phyloP scores from a whole-genome alignment of 2,113 vertebrate genomes.

The Crocuta crocuta region DNA sequence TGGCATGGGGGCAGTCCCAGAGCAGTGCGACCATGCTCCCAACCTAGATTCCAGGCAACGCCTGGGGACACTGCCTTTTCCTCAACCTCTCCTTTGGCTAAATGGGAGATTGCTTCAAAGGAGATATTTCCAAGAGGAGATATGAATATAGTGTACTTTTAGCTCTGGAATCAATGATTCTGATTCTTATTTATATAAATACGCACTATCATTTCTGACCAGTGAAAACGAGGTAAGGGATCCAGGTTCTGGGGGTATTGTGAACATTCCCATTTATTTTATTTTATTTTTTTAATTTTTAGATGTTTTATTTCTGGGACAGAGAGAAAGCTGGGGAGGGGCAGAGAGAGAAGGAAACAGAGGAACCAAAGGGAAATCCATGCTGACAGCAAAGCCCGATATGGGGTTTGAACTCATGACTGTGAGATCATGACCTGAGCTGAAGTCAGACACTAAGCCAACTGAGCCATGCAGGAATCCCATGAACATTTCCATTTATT shows the following conservation, averaged over 20 bases:
- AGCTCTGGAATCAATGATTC: background rate
- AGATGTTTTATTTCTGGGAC: no score
- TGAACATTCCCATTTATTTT: background rate
- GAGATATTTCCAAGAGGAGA: background rate
- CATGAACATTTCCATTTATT: background rate
- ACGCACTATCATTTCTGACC: background rate
- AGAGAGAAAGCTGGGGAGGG: no score
- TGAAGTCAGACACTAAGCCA: no score
- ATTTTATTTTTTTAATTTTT: no score
- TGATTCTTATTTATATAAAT: background rate
- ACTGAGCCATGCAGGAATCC: no score
- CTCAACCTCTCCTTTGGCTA: background rate
- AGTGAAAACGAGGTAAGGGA: background rate
- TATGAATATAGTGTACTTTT: background rate
- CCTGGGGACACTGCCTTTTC: background rate
- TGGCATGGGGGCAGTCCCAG: rapidly evolving
- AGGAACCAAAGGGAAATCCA: no score
- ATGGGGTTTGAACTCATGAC: no score
- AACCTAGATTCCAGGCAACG: background rate
- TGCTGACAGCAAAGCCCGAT: no score
- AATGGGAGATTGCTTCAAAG: background rate
- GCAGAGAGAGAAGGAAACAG: no score
- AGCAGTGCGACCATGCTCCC: rapidly evolving
- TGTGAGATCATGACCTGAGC: no score
- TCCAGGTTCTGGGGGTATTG: background rate